Evolutionary conservation across 2,797 vertebrate species (phyloP).

Genomic region (Gymnocypris eckloni): DNA sequence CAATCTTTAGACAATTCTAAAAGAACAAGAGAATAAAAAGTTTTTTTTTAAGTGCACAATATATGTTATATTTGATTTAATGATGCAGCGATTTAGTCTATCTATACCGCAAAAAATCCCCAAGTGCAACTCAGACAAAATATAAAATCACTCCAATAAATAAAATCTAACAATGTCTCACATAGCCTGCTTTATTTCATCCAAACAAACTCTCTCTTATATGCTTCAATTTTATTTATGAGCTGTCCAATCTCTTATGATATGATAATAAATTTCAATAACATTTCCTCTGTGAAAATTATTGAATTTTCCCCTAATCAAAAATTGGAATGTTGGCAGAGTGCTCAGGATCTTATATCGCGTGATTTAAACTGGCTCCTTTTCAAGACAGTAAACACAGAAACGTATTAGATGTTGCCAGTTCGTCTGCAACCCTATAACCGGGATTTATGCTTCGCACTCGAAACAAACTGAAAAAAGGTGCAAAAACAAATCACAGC

Average conservation of each 20-base stretch:
- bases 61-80: background rate
- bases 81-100: background rate
- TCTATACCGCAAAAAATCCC: background rate
- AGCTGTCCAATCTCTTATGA: background rate
- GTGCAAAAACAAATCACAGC: slow-evolving; percentile 21
- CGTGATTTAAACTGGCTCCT: background rate
- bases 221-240: background rate
- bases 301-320: background rate
- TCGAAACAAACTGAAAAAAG: background rate
- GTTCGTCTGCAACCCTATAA: background rate
- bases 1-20: background rate
- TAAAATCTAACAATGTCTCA: background rate
- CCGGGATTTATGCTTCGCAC: slow-evolving; percentile 21
- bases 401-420: slow-evolving; percentile 17
- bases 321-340: background rate
- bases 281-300: background rate
- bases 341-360: background rate
- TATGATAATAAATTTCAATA: background rate
- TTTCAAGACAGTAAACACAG: slow-evolving; percentile 24
- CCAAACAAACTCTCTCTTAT: background rate
- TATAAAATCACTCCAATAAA: background rate
- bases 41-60: background rate
- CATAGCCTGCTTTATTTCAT: background rate
- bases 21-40: background rate
- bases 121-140: background rate